Evolutionary conservation across 2,888 invertebrate genomes (phyloP).

Genomic region (Megaustenia siamemsis): DNA sequence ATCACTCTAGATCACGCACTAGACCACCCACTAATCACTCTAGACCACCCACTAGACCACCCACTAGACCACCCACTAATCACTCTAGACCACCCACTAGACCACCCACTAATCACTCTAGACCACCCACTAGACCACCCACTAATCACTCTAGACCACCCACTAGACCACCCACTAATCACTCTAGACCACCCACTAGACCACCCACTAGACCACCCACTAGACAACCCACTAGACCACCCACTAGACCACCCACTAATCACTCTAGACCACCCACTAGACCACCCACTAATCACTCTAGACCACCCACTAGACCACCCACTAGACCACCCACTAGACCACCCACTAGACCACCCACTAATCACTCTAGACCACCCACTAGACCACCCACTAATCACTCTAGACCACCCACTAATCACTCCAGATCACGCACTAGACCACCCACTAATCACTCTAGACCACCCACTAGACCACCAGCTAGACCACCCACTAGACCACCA

Average conservation of each 20-base stretch:
- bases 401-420: too few relatives aligned
- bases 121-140: too few relatives aligned
- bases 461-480: too few relatives aligned
- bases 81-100: background rate
- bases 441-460: too few relatives aligned
- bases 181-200: background rate
- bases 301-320: background rate
- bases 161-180: background rate
- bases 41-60: background rate
- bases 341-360: background rate
- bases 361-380: background rate
- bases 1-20: too few relatives aligned
- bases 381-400: background rate
- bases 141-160: background rate
- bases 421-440: too few relatives aligned
- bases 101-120: background rate
- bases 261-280: background rate
- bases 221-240: background rate
- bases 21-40: too few relatives aligned
- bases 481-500: too few relatives aligned
- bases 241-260: background rate
- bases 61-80: background rate
- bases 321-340: background rate
- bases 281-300: background rate
- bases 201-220: background rate